Percentiles rank a stretch among this genome's conserved stretches.
phyloP scores from a whole-genome alignment of 35 echinoderm and acorn worm genomes.

The Patiria miniata region DNA sequence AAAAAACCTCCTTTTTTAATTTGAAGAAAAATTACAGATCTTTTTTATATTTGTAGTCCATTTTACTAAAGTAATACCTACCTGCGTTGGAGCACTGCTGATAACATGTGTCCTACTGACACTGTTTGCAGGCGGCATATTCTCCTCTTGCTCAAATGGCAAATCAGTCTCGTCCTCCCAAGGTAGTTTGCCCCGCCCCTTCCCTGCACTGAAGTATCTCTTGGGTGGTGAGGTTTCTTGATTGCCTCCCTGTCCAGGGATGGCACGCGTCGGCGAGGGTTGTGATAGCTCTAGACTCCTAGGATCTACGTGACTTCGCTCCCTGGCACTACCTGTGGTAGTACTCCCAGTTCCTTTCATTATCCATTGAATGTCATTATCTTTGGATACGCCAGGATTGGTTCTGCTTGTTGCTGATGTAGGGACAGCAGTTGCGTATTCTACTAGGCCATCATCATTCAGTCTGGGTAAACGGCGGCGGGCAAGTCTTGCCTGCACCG shows the following conservation, averaged over 20 bases:
- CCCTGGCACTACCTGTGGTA: slow-evolving; percentile 80
- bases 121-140: slow-evolving; percentile 19
- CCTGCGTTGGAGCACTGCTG: slow-evolving; percentile 94
- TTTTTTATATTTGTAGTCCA: no score
- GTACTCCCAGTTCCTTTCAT: slow-evolving; percentile 81
- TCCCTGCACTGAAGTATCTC: slow-evolving; percentile 86
- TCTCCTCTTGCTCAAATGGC: slow-evolving; percentile 47
- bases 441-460: slow-evolving; percentile 86
- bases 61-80: no score
- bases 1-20: no score
- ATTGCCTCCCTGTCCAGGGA: slow-evolving; percentile 13
- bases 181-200: slow-evolving; percentile 78
- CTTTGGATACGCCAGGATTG: slow-evolving; percentile 55
- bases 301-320: slow-evolving; percentile 59
- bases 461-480: slow-evolving; percentile 81
- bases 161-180: slow-evolving; percentile 88
- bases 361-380: slow-evolving; percentile 82
- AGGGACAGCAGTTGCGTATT: slow-evolving; percentile 74
- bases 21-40: no score
- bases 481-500: slow-evolving; percentile 92
- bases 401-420: slow-evolving; percentile 76
- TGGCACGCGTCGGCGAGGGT: slow-evolving; percentile 53
- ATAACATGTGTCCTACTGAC: slow-evolving; percentile 40
- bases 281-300: slow-evolving; percentile 73
- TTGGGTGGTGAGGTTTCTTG: slow-evolving; percentile 73